Conservation (phyloP, 2,888 invertebrate species). For the Barypeithes pellucidus region DNA sequence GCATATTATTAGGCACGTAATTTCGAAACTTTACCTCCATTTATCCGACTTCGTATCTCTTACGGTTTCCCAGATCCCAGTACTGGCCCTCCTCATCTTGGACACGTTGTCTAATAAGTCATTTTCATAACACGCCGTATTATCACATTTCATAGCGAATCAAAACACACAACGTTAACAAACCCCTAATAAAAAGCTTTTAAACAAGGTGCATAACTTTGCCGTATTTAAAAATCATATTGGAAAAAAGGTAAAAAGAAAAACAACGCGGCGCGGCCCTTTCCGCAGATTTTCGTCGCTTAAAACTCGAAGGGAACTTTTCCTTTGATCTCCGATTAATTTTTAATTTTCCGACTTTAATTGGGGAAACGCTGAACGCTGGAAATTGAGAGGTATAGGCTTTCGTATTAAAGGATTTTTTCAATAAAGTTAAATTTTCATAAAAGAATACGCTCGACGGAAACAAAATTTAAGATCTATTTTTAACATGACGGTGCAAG, state of each 20-base stretch:
- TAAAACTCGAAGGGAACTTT: conserved; percentile 20
- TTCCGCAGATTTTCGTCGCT: conserved; percentile 15
- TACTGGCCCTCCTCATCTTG: no score
- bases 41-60: no score
- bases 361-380: conserved; percentile 15
- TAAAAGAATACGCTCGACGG: neutral
- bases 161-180: no score
- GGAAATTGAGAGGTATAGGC: conserved; percentile 5
- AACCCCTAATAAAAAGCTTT: conserved; percentile 1
- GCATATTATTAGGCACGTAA: no score
- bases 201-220: conserved; percentile 1
- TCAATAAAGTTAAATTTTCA: neutral
- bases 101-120: no score
- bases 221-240: conserved; percentile 6
- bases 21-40: no score
- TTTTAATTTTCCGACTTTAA: conserved; percentile 16
- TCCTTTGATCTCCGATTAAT: conserved; percentile 22
- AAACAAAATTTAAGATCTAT: no score
- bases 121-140: no score
- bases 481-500: no score
- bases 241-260: conserved; percentile 17
- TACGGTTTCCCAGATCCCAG: no score
- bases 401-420: neutral
- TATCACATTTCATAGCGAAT: no score
- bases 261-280: conserved; percentile 6